Evolutionary conservation across 2,797 vertebrate genomes (phyloP).

Genomic region (Leucoraja ocellata): DNA sequence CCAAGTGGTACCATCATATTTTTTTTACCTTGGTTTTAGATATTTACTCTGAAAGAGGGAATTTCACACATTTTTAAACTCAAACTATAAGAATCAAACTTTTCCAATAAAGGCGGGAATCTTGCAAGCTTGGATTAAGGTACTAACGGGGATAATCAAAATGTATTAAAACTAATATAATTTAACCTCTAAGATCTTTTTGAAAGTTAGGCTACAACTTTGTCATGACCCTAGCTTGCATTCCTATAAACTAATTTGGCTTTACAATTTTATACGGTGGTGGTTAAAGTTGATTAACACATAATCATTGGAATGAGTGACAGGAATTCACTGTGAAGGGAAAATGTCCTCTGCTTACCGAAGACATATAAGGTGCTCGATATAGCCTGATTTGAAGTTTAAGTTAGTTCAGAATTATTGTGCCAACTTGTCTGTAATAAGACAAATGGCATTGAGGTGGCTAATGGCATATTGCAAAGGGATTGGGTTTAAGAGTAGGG

Average conservation of each 20-base stretch:
- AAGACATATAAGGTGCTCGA: not conserved
- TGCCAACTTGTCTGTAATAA: not conserved
- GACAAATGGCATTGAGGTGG: no score
- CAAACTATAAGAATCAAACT: not conserved
- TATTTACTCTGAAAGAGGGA: constrained; percentile 27
- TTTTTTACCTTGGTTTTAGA: constrained; percentile 59
- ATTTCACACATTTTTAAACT: not conserved
- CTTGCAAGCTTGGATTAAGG: not conserved
- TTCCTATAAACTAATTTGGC: not conserved
- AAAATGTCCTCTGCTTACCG: not conserved
- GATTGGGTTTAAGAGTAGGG: no score
- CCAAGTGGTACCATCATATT: constrained; percentile 65
- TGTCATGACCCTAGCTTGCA: not conserved
- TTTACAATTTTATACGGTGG: not conserved
- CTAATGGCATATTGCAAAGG: no score
- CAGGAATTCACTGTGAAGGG: not conserved
- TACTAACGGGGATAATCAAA: not conserved
- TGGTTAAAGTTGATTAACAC: not conserved
- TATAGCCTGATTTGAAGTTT: not conserved
- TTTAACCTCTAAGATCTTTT: not conserved
- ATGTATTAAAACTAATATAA: not conserved
- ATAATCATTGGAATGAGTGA: not conserved
- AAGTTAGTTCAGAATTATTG: not conserved
- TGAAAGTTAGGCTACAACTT: not conserved
- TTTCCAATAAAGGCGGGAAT: not conserved